phyloP scores from a whole-genome alignment of 2,888 invertebrate species.

The Andrena hattorfiana region DNA sequence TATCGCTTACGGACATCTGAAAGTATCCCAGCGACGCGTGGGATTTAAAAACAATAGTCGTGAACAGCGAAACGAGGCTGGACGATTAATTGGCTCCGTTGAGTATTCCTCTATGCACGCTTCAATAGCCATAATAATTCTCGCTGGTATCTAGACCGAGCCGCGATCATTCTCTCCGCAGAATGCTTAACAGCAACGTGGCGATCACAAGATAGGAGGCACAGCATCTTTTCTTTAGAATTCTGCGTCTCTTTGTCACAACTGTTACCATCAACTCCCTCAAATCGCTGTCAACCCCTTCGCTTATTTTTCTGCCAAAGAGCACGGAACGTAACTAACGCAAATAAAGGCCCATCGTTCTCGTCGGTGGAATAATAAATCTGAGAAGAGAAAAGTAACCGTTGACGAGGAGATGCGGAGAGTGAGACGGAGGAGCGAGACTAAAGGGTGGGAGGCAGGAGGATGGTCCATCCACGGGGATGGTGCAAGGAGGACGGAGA shows the following conservation, averaged over 20 bases:
- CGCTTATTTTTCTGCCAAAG: too few species aligned
- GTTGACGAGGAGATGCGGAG: neutral
- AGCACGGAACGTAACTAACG: neutral
- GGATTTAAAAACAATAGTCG: slow-evolving; percentile 34
- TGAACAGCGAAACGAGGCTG: neutral
- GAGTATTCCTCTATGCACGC: slow-evolving; percentile 2
- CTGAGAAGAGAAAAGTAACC: neutral
- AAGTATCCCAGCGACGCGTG: neutral
- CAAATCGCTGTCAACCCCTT: too few species aligned
- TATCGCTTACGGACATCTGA: slow-evolving; percentile 25
- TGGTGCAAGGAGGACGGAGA: neutral
- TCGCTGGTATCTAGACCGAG: neutral
- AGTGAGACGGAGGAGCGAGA: slow-evolving; percentile 8
- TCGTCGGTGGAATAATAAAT: slow-evolving; percentile 33
- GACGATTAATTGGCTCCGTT: slow-evolving; percentile 44
- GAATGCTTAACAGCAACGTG: slow-evolving; percentile 4
- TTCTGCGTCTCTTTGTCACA: too few species aligned
- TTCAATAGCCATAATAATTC: slow-evolving; percentile 2
- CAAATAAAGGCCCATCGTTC: slow-evolving; percentile 32
- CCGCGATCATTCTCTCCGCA: slow-evolving; percentile 8
- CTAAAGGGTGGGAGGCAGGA: too few species aligned
- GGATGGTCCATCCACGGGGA: neutral
- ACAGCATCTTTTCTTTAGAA: neutral
- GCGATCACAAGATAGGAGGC: neutral
- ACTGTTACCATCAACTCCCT: too few species aligned